phyloP scores from a whole-genome alignment of 2,113 vertebrate genomes.

The Anguilla rostrata region DNA sequence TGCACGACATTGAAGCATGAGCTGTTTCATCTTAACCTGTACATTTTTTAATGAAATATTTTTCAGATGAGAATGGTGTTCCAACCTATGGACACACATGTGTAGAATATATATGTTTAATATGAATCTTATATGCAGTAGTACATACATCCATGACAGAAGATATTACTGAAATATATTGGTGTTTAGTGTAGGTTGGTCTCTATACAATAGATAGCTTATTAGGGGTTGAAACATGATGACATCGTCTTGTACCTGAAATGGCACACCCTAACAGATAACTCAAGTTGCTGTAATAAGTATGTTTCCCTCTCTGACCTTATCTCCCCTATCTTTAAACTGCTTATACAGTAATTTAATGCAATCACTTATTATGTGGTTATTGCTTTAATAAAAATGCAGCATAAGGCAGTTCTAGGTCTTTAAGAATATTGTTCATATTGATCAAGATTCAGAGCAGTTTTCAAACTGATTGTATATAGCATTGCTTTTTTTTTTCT shows the following conservation, averaged over 20 bases:
- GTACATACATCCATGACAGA: constrained; percentile 74
- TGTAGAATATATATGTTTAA: constrained; percentile 97
- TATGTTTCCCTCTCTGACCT: constrained; percentile 39
- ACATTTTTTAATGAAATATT: constrained; percentile 72
- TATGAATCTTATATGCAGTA: constrained; percentile 85
- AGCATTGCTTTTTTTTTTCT: constrained; percentile 86
- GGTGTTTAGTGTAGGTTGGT: constrained; percentile 89
- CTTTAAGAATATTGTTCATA: constrained; percentile 90
- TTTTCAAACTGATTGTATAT: constrained; percentile 96
- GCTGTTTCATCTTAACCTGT: constrained; percentile 84
- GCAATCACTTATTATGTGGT: constrained; percentile 76
- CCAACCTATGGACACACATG: constrained; percentile 80
- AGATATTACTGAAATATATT: constrained; percentile 89
- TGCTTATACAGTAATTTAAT: constrained; percentile 76
- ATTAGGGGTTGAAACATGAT: constrained; percentile 81
- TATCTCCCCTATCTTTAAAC: constrained; percentile 52
- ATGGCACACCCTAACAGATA: constrained; percentile 70
- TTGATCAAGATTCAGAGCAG: constrained; percentile 93
- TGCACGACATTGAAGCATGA: constrained; percentile 95
- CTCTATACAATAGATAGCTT: constrained; percentile 77
- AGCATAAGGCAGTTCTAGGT: constrained; percentile 86
- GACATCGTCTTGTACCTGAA: constrained; percentile 78
- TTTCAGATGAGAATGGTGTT: constrained; percentile 87
- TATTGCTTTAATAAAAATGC: constrained; percentile 81
- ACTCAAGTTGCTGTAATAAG: constrained; percentile 64